Percentiles rank a stretch among this genome's conserved stretches.
Evolutionary conservation across 2,113 vertebrate species (phyloP).

Genomic region (Platycercus adscitus): DNA sequence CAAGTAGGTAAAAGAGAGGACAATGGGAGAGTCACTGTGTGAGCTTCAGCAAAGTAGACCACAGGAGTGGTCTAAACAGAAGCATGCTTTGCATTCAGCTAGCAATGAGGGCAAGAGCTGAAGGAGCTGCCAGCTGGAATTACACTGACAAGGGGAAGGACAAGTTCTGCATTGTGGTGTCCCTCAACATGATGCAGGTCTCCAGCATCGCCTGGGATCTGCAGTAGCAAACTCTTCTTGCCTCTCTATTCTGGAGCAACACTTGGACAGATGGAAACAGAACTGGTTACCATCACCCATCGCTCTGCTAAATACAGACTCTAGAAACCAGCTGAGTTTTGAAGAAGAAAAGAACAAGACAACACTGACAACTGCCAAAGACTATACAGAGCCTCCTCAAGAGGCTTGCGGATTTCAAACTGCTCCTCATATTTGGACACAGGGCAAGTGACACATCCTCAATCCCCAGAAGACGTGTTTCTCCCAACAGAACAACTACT

Average conservation of each 20-base stretch:
- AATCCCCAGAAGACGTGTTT: not conserved
- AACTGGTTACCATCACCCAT: not conserved
- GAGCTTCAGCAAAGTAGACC: not conserved
- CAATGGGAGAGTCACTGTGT: not conserved
- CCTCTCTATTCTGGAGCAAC: not conserved
- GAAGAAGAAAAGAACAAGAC: not conserved
- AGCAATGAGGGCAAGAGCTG: not conserved
- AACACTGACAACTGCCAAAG: not conserved
- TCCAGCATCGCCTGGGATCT: not conserved
- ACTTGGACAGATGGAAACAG: not conserved
- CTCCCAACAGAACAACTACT: not conserved
- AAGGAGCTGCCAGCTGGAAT: not conserved
- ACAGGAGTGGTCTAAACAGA: not conserved
- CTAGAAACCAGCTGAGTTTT: not conserved
- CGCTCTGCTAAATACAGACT: not conserved
- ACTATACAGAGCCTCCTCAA: not conserved
- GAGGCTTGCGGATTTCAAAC: not conserved
- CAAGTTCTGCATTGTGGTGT: not conserved
- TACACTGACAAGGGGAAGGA: not conserved
- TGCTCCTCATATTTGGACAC: not conserved
- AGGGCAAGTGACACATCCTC: not conserved
- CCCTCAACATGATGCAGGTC: not conserved
- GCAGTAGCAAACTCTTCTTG: not conserved
- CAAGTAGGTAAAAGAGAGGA: not conserved
- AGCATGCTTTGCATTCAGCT: not conserved